These are phyloP conservation scores for Oceanodroma tethys DNA, from an alignment of 2,113 vertebrate species.

Conservation along the genomic window DNA sequence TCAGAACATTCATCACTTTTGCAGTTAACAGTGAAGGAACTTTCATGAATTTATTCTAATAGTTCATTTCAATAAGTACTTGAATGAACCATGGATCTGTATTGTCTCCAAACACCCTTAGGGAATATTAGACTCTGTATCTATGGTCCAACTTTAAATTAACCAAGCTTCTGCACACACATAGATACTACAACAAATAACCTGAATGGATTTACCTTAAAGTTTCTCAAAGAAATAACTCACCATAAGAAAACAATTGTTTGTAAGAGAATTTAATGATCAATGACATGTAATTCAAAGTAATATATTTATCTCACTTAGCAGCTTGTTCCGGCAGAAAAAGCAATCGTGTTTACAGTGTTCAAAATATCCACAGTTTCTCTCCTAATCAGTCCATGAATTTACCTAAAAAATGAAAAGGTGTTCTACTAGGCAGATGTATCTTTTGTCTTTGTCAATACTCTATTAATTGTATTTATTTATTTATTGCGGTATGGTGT, in stretches of 20 bases:
- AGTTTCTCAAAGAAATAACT: not conserved
- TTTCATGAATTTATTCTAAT: not conserved
- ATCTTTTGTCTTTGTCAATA: not conserved
- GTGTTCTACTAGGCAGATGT: not conserved
- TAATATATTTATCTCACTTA: constrained; percentile 1
- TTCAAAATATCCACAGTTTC: not conserved
- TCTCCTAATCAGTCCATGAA: not conserved
- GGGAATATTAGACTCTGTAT: not conserved
- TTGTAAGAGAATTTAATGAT: not conserved
- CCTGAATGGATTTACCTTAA: not conserved
- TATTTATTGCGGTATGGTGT: not conserved
- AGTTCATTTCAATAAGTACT: not conserved
- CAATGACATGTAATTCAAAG: not conserved
- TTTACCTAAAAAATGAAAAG: not conserved
- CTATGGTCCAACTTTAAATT: not conserved
- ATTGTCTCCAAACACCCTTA: not conserved
- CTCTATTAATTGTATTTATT: not conserved
- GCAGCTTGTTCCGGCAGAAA: not conserved
- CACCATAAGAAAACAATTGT: not conserved
- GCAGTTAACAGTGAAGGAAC: not conserved
- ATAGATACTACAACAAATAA: not conserved
- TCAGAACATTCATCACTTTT: not conserved
- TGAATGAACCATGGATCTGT: not conserved
- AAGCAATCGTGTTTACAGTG: not conserved
- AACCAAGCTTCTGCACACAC: not conserved